A percentile compares a stretch with the other conserved stretches of the same genome.
phyloP scores from a whole-genome alignment of 37 sponge, comb jelly and placozoan species.

The Mnemiopsis leidyi region DNA sequence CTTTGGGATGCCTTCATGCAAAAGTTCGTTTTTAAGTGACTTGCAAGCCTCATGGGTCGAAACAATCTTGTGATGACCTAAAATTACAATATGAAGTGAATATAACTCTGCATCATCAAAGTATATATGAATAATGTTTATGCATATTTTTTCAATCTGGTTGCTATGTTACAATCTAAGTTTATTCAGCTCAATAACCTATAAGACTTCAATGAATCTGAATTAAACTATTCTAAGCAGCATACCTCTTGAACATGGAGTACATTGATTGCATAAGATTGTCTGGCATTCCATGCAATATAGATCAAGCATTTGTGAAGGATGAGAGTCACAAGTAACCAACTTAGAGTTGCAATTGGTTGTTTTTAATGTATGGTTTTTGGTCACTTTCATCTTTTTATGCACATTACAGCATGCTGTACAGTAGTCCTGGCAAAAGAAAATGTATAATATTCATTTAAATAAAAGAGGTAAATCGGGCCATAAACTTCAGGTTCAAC shows the following conservation, averaged over 20 bases:
- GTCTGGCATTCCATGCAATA: constrained; percentile 15
- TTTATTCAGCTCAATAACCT: too few species aligned
- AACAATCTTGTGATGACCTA: not conserved
- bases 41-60: not conserved
- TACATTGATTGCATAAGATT: not conserved
- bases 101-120: not conserved
- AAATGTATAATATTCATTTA: not conserved
- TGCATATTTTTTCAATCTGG: too few species aligned
- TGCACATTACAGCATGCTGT: not conserved
- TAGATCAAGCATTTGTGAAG: not conserved
- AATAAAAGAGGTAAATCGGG: too few species aligned
- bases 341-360: not conserved
- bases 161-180: too few species aligned
- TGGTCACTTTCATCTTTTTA: constrained; percentile 28
- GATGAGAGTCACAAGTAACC: constrained; percentile 3
- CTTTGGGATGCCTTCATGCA: not conserved
- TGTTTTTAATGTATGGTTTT: not conserved
- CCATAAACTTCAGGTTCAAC: too few species aligned
- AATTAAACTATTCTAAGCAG: too few species aligned
- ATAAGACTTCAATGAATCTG: too few species aligned
- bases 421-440: not conserved
- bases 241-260: too few species aligned
- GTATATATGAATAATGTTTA: not conserved
- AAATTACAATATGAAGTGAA: too few species aligned
- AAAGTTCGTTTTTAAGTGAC: not conserved